Conservation (phyloP, 92 coral and sea anemone genomes). For the Micromussa lordhowensis region DNA sequence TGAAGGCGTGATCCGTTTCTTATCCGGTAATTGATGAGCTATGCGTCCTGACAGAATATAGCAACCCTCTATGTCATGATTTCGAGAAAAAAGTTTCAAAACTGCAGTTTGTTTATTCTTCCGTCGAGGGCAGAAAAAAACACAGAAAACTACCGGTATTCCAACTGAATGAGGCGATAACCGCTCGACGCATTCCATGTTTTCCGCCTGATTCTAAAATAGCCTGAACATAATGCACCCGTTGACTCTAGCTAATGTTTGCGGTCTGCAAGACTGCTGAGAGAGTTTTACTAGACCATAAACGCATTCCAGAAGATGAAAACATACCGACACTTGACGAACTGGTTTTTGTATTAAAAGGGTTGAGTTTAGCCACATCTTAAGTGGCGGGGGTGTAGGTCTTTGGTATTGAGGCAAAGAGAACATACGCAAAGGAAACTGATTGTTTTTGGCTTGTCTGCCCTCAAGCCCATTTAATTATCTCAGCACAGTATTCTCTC, state of each 20-base stretch:
- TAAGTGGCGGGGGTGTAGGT: not conserved
- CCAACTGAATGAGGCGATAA: not conserved
- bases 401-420: too few relatives aligned
- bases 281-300: not conserved
- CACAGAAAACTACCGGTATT: not conserved
- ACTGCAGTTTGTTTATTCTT: not conserved
- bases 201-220: slow-evolving; percentile 1
- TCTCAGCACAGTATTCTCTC: too few relatives aligned
- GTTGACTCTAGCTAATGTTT: not conserved
- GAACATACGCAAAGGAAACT: too few relatives aligned
- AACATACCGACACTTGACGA: not conserved
- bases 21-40: not conserved
- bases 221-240: not conserved
- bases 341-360: not conserved
- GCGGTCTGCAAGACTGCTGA: not conserved
- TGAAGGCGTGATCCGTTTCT: not conserved
- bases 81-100: not conserved
- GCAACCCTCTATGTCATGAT: not conserved
- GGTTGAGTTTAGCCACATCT: not conserved
- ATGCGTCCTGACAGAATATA: not conserved
- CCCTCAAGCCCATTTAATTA: too few relatives aligned
- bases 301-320: not conserved
- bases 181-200: slow-evolving; percentile 2
- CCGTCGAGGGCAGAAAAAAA: not conserved
- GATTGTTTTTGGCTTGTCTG: too few relatives aligned